Evolutionary conservation across 1,140 invertebrate species (phyloP), one percentile per base, ranked within the genome.

Genomic region (Apolygus lucorum): DNA sequence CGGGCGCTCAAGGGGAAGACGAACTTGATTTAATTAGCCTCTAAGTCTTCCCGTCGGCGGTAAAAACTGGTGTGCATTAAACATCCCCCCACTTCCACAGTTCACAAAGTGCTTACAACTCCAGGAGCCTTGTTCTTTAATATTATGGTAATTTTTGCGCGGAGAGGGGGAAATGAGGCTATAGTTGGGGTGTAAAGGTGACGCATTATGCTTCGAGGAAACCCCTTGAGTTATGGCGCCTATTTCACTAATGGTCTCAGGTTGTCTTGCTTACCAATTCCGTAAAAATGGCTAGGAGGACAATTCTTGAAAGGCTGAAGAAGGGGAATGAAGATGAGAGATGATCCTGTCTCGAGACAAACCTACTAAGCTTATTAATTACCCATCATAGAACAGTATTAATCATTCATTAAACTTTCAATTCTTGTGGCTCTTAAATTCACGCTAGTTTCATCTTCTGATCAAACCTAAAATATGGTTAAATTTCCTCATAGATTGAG

Each of bases 61-160:
- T 59, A 59, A 59, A 59, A 59, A 59, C 54, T 59, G 54, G 54
- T 59, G 54, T 59, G 54, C 54, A 59, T 59, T 59, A 59, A 59
- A 59, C 54, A 59, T 59, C 22, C 22, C 22, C 22, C 22, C 54
- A 8, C 54, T 59, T 59, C 34, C 34, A 17, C 34, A 8, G 4
- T 59, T 21, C 54, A 59, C 54, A 59, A 59, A 59, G 54, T 59
- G 54, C 54, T 59, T 59, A 59, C 54, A 59, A 59, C 54, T 22
- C 22, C 8, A 24, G 22, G 54, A 59, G 22, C 54, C 54, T 11
- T 59, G 54, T 59, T 59, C 54, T 59, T 59, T 59, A 59, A 59
- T 59, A 59, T 59, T 59, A 59, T 59, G 54, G 54, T 59, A 59
- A 59, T 59, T 59, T 59, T 59, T 59, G 54, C 2, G 22, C 34